These are phyloP conservation scores for Caenorhabditis virilis DNA, from an alignment of 2,888 invertebrate species.

Conservation along the genomic window DNA sequence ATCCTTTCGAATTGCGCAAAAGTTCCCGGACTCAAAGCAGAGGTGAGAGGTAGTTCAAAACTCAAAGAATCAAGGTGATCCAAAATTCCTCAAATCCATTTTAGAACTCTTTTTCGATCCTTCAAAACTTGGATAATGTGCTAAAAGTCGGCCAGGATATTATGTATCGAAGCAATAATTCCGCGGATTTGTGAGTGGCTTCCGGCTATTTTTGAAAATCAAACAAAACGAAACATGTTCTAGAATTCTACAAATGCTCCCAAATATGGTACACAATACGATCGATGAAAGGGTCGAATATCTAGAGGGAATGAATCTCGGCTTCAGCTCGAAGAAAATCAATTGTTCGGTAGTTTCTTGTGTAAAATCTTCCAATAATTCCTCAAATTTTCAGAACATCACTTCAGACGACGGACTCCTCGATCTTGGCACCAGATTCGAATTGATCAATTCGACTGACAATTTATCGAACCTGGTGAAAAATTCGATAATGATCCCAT, in stretches of 20 bases:
- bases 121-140: conserved; percentile 30
- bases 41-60: conserved; percentile 25
- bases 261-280: conserved; percentile 33
- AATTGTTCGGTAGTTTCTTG: conserved; percentile 8
- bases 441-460: conserved; percentile 16
- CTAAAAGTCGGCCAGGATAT: conserved; percentile 13
- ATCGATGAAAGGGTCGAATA: conserved; percentile 25
- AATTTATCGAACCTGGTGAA: not conserved
- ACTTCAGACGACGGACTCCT: conserved; percentile 21
- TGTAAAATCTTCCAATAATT: not conserved
- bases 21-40: conserved; percentile 30
- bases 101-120: conserved; percentile 15
- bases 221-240: no score
- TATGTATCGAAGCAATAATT: conserved; percentile 26
- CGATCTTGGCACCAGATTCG: conserved; percentile 19
- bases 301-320: conserved; percentile 25
- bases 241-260: conserved; percentile 19
- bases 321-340: conserved; percentile 29
- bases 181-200: conserved; percentile 10
- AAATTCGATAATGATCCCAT: conserved; percentile 23
- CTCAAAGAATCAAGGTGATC: not conserved
- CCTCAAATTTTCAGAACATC: conserved; percentile 2
- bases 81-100: not conserved
- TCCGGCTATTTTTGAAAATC: not conserved
- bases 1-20: conserved; percentile 24